phyloP scores from a whole-genome alignment of 2,113 vertebrate species.

The Proteles cristata region DNA sequence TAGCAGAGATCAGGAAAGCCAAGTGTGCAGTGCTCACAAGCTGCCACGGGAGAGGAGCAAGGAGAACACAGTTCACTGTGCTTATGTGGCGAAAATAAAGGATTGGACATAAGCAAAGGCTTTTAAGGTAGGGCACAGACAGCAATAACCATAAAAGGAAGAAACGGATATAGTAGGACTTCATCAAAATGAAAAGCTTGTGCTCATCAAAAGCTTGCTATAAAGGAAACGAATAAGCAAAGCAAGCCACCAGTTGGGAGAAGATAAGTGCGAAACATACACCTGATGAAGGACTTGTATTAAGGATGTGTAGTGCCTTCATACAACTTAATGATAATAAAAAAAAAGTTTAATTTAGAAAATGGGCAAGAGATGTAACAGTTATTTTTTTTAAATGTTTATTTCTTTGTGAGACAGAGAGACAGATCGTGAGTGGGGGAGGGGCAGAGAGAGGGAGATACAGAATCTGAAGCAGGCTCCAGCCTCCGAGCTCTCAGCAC shows the following conservation, averaged over 20 bases:
- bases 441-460: too few relatives aligned
- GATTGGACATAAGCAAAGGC: not conserved
- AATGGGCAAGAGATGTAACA: not conserved
- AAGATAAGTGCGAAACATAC: not conserved
- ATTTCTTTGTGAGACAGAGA: too few relatives aligned
- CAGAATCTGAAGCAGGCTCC: too few relatives aligned
- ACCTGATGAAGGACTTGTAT: not conserved
- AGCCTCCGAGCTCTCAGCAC: too few relatives aligned
- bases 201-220: not conserved
- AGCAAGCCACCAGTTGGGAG: not conserved
- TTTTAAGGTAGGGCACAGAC: not conserved
- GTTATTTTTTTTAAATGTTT: too few relatives aligned
- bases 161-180: not conserved
- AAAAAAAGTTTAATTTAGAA: not conserved
- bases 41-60: not conserved
- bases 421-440: too few relatives aligned
- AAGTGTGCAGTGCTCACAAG: not conserved
- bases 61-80: not conserved
- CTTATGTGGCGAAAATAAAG: not conserved
- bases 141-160: not conserved
- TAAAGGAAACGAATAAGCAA: not conserved
- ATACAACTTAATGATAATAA: not conserved
- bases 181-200: not conserved
- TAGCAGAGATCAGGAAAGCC: not conserved
- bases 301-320: not conserved